Evolutionary conservation across 1,140 invertebrate species (phyloP).

Genomic region (Achroia grisella): DNA sequence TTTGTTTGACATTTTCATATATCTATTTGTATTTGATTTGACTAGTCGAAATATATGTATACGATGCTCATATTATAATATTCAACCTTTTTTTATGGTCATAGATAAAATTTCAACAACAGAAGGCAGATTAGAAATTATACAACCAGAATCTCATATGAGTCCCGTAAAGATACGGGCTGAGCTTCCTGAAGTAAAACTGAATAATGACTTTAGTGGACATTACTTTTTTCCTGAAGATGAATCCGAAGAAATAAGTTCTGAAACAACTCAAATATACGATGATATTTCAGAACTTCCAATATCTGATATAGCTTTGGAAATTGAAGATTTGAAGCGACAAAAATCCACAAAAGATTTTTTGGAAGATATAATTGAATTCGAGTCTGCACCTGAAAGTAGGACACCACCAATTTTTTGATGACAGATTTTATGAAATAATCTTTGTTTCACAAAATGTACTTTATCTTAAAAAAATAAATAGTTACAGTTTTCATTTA

Average conservation of each 20-base stretch:
- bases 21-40: no score
- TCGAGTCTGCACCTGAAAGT: slow-evolving; percentile 36
- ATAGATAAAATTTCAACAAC: slow-evolving; percentile 31
- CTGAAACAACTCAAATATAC: slow-evolving; percentile 35
- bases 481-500: no score
- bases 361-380: slow-evolving; percentile 56
- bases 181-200: slow-evolving; percentile 39
- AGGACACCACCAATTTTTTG: slow-evolving; percentile 5
- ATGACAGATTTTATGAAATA: no score
- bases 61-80: not conserved
- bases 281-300: slow-evolving; percentile 36
- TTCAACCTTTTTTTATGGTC: slow-evolving; percentile 14
- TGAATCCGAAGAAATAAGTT: slow-evolving; percentile 21
- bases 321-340: slow-evolving; percentile 53
- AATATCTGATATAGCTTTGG: slow-evolving; percentile 38
- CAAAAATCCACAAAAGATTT: slow-evolving; percentile 47
- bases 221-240: slow-evolving; percentile 66
- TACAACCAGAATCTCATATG: slow-evolving; percentile 18
- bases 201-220: slow-evolving; percentile 49
- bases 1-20: not conserved
- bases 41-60: no score
- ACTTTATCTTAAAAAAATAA: no score
- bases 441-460: no score
- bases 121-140: slow-evolving; percentile 11
- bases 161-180: slow-evolving; percentile 45